Percentiles rank a stretch among this genome's conserved stretches.
Evolutionary conservation across 2,797 vertebrate genomes (phyloP).

Genomic region (Antrozous pallidus): DNA sequence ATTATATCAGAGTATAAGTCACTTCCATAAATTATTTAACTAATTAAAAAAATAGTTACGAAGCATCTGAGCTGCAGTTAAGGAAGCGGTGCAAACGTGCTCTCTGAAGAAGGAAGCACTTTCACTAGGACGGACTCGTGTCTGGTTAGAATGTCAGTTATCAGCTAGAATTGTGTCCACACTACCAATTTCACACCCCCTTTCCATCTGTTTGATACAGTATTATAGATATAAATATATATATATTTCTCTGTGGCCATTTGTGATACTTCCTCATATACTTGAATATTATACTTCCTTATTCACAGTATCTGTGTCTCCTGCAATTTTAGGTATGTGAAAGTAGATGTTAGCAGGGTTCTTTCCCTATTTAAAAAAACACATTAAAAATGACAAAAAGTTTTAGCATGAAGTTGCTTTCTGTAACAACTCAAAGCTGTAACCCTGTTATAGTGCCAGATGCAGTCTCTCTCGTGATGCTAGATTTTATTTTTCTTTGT

Average conservation of each 20-base stretch:
- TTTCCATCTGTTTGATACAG: slow-evolving; percentile 88
- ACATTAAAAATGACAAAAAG: slow-evolving; percentile 86
- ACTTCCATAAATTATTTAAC: slow-evolving; percentile 87
- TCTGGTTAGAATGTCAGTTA: slow-evolving; percentile 83
- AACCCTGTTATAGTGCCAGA: slow-evolving; percentile 87
- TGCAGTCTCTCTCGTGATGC: slow-evolving; percentile 85
- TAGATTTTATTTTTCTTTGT: slow-evolving; percentile 79
- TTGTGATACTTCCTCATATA: slow-evolving; percentile 89
- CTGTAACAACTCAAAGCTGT: slow-evolving; percentile 86
- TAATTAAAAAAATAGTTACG: slow-evolving; percentile 80
- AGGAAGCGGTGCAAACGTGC: slow-evolving; percentile 71
- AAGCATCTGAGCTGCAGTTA: slow-evolving; percentile 73
- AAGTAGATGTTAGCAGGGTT: slow-evolving; percentile 92
- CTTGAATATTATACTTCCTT: slow-evolving; percentile 90
- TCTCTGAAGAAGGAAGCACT: slow-evolving; percentile 76
- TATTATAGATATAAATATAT: slow-evolving; percentile 87
- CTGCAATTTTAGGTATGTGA: slow-evolving; percentile 95
- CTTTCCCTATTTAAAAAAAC: slow-evolving; percentile 87
- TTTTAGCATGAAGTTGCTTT: slow-evolving; percentile 89
- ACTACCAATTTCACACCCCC: slow-evolving; percentile 82
- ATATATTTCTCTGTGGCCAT: slow-evolving; percentile 91
- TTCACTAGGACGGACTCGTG: slow-evolving; percentile 74
- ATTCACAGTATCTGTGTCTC: slow-evolving; percentile 92
- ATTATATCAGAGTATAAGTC: slow-evolving; percentile 84
- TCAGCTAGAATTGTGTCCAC: slow-evolving; percentile 84